Evolutionary conservation across 2,797 vertebrate species (phyloP).

Genomic region (Xiphophorus birchmanni): DNA sequence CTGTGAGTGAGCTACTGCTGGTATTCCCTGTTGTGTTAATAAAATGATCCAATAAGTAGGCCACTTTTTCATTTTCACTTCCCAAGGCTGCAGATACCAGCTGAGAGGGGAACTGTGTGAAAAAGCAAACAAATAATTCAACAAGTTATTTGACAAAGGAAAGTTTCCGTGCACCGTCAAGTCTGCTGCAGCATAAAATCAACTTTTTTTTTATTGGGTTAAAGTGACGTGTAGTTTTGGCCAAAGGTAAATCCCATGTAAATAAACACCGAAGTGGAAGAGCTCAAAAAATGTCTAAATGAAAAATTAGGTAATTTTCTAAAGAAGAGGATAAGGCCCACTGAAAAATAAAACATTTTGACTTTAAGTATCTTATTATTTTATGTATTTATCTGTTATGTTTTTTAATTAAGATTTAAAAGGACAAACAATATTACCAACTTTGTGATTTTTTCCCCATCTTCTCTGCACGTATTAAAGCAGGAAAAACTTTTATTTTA

Average conservation of each 20-base stretch:
- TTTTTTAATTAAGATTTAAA: neutral
- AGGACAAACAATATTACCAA: neutral
- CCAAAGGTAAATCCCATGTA: slow-evolving; percentile 5
- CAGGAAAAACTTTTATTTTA: neutral
- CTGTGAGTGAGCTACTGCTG: slow-evolving; percentile 39
- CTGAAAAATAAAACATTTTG: too few relatives aligned
- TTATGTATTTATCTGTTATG: too few relatives aligned
- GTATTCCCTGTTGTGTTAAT: slow-evolving; percentile 58
- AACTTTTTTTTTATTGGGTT: slow-evolving; percentile 14
- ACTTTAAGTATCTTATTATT: too few relatives aligned
- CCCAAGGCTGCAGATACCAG: slow-evolving; percentile 60
- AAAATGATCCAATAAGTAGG: slow-evolving; percentile 62
- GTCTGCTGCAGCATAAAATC: neutral
- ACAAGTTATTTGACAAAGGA: slow-evolving; percentile 52
- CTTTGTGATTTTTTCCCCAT: neutral
- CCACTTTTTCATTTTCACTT: slow-evolving; percentile 65
- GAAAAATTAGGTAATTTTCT: neutral
- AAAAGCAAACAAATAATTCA: slow-evolving; percentile 63
- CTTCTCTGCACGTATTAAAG: neutral
- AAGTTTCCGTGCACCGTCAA: slow-evolving; percentile 26
- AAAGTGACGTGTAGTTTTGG: slow-evolving; percentile 7
- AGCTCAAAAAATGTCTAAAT: neutral
- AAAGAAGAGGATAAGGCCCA: too few relatives aligned
- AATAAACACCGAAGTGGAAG: neutral
- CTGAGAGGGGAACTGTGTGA: slow-evolving; percentile 67